Evolutionary conservation across 2,113 vertebrate species (phyloP), one percentile per base, ranked within the genome.

Genomic region (Corythoichthys intestinalis): DNA sequence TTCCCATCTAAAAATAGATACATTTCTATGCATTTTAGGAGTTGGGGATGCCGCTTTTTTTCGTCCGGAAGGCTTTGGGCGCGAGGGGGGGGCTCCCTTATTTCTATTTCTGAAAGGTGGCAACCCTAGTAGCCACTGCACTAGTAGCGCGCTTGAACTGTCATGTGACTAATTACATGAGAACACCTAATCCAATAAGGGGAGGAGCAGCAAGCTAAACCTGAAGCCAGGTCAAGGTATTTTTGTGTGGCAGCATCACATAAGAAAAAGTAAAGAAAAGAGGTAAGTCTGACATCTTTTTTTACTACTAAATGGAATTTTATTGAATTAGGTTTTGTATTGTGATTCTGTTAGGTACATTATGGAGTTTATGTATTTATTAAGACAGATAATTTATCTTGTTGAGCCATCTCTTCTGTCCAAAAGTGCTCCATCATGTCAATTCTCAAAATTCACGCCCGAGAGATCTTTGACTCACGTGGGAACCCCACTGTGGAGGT

Each of bases 401-500:
- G 20, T 39, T 73, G 54, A 1, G 56, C 11, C 71, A 0, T 82
- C 63, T 73, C 28, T 37, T 71, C 62, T 37, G 6, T 58, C 1
- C 81, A 47, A 73, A 96, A 94, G 82, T 86, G 73, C n/a, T 64
- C 73, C 81, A 94, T 70, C 77, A 99, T 99, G 96, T 95, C 97
- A n/a, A 91, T 99, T 59, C 74, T 92, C 28, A 97, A 92, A 92
- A 85, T 99, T 80, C 83, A 90, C 0, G 94, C 96, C 75, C 91
- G 97, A 79, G 94, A 98, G 87, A 99, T 99, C 85, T 94, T 99
- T 11, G 97, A 99, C 89, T 99, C 97, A 4, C 96, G 97, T 90
- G 97, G 97, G 66, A 99, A 99, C 71, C 97, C 97, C 88, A 99
- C 97, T 0, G 95, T 98, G 2, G 97, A 99, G 80, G 96, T 99